phyloP scores from a whole-genome alignment of 2,888 invertebrate genomes.

The Mellilla xanthometata region DNA sequence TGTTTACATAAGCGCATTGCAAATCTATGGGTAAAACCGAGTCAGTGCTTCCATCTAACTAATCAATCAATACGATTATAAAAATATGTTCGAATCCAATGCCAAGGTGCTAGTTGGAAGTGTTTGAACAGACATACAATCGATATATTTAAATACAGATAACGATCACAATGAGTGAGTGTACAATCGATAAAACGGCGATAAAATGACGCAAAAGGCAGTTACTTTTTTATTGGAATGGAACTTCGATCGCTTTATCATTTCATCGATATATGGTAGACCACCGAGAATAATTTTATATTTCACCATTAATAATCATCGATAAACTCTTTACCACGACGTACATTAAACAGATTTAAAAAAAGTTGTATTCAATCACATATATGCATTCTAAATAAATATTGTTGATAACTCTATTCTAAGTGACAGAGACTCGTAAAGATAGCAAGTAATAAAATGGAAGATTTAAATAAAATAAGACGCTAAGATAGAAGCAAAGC shows the following conservation, averaged over 20 bases:
- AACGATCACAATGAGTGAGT: conserved; percentile 24
- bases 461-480: not conserved
- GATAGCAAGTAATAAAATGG: too few species aligned
- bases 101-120: conserved; percentile 4
- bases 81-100: conserved; percentile 9
- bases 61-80: too few species aligned
- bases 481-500: not conserved
- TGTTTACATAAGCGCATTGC: too few species aligned
- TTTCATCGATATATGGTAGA: conserved; percentile 16
- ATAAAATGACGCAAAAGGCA: conserved; percentile 23
- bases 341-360: too few species aligned
- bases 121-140: conserved; percentile 7
- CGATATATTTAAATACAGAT: conserved; percentile 24
- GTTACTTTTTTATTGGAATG: conserved; percentile 23
- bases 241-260: conserved; percentile 24
- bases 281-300: conserved; percentile 10
- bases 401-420: too few species aligned
- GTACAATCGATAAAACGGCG: conserved; percentile 22
- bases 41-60: too few species aligned
- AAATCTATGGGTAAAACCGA: too few species aligned
- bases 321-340: too few species aligned
- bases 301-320: too few species aligned
- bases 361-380: too few species aligned
- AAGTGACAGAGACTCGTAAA: too few species aligned
- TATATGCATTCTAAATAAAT: too few species aligned